phyloP scores from a whole-genome alignment of 2,888 invertebrate genomes.

The Tromatobia lineatoria region DNA sequence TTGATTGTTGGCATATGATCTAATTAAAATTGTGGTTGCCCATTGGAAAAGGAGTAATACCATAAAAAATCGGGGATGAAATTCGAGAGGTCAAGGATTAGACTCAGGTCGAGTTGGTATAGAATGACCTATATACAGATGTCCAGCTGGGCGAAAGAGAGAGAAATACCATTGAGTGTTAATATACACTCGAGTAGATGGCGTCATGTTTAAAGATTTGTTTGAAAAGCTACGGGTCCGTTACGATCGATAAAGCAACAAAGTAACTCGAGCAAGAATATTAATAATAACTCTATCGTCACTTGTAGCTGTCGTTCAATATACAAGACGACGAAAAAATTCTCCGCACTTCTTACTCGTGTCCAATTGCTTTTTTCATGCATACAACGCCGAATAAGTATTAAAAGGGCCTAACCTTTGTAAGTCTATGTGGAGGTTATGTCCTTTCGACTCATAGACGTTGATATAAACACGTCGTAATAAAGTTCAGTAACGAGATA shows the following conservation, averaged over 20 bases:
- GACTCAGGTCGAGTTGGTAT: too few relatives aligned
- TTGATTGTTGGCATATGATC: too few relatives aligned
- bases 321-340: neutral
- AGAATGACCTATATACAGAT: neutral
- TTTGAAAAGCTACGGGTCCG: slow-evolving; percentile 18
- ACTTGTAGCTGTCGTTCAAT: neutral
- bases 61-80: too few relatives aligned
- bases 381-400: neutral
- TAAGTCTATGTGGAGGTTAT: neutral
- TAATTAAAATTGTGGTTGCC: too few relatives aligned
- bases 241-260: slow-evolving; percentile 34
- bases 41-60: too few relatives aligned
- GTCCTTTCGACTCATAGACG: neutral
- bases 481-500: slow-evolving; percentile 49
- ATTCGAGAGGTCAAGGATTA: too few relatives aligned
- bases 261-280: slow-evolving; percentile 36
- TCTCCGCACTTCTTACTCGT: slow-evolving; percentile 15
- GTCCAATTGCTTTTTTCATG: slow-evolving; percentile 39
- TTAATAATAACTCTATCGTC: slow-evolving; percentile 17
- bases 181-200: slow-evolving; percentile 22
- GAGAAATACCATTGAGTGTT: neutral
- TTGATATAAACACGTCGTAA: neutral
- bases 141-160: neutral
- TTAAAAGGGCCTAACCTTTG: neutral
- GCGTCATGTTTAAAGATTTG: slow-evolving; percentile 25